Evolutionary conservation across 2,888 invertebrate genomes (phyloP), one percentile per base, ranked within the genome.

Genomic region (Phengaris alcon): DNA sequence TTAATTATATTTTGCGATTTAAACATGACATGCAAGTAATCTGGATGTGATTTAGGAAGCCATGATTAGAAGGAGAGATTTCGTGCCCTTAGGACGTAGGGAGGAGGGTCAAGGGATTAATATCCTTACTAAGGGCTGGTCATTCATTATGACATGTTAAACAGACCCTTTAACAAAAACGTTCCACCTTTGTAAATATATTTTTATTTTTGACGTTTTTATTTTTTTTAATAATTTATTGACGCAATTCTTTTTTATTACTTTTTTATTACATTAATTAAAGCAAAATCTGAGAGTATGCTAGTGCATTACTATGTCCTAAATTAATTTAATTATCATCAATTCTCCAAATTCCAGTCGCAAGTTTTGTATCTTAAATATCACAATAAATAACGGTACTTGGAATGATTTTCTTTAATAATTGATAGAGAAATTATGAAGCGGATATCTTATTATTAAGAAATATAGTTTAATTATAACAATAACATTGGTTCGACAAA

Each of bases 61-160:
- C 78, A 78, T 78, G 80, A 80, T 79, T 78, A 77, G 78, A 76
- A 77, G 79, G 55, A 76, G 76, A 79, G 80, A 82, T 80, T 78
- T 75, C 74, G 73, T 75, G 77, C 81, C 79, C 78, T 76, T 76
- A 77, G 77, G 79, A 78, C 76, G 78, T 52, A 74, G 76, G 77
- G 77, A 77, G 79, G 77, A 80, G 81, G 82, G 82, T 80, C 77
- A 81, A 76, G 75, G 84, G 84, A 83, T 84, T 84, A 82, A 79
- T 79, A 81, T 77, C 80, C 79, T 81, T 79, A 80, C 80, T 82
- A 81, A 79, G 79, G 78, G 79, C 78, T 77, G 79, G 81, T 80
- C 80, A 82, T 81, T 82, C 80, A 82, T 81, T 81, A 82, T 82
- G 83, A 82, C 82, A 82, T 82, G 82, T 82, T 82, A 80, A 78